These are phyloP conservation scores for Blera fallax DNA, from an alignment of 2,888 invertebrate genomes.

Conservation along the genomic window DNA sequence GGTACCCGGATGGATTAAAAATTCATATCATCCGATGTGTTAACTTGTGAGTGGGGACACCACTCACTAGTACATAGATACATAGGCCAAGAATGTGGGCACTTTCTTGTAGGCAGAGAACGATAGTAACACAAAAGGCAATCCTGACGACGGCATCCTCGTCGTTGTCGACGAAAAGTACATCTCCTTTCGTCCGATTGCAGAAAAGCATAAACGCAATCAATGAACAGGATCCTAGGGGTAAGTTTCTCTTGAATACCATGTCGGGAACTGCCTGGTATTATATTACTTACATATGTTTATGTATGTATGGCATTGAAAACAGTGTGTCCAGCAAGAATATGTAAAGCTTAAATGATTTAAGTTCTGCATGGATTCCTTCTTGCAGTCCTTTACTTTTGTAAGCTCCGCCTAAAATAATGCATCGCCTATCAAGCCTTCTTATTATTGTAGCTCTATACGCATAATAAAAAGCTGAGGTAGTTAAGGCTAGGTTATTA, in stretches of 20 bases:
- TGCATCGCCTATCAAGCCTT: too few species aligned
- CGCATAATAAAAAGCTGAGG: too few species aligned
- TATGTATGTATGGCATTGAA: neutral
- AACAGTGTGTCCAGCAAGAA: slow-evolving; percentile 9
- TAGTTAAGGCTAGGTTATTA: too few species aligned
- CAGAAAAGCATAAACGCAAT: slow-evolving; percentile 11
- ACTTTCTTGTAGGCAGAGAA: neutral
- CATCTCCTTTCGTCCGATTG: slow-evolving; percentile 5
- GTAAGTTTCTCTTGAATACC: neutral
- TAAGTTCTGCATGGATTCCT: neutral
- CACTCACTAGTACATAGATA: neutral
- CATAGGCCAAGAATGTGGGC: slow-evolving; percentile 1
- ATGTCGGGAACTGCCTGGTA: too few species aligned
- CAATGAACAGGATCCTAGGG: slow-evolving; percentile 6
- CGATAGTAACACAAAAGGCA: neutral
- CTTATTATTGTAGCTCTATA: too few species aligned
- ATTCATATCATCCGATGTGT: slow-evolving; percentile 67
- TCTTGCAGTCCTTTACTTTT: too few species aligned
- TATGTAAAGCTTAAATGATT: neutral
- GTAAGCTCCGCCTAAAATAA: too few species aligned
- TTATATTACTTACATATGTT: too few species aligned
- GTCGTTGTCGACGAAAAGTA: neutral
- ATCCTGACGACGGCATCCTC: neutral
- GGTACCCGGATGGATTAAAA: slow-evolving; percentile 61
- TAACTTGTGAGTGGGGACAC: slow-evolving; percentile 53